These are phyloP conservation scores for Cathartes aura DNA, from an alignment of 2,113 vertebrate genomes.

Conservation along the genomic window DNA sequence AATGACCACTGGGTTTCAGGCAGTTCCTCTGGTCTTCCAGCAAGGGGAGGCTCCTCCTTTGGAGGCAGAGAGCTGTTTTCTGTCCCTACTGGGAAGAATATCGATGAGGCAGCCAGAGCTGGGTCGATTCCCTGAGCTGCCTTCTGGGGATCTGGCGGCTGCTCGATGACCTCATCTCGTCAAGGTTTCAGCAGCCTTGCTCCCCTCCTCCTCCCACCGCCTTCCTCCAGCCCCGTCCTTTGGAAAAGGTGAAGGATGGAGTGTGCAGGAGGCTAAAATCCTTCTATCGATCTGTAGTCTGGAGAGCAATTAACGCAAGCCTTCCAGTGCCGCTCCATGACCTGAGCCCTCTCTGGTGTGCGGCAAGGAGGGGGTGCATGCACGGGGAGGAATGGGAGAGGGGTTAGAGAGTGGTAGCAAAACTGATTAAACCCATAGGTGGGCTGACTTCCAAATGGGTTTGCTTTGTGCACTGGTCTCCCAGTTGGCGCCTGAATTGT, in stretches of 20 bases:
- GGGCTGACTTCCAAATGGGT: neutral
- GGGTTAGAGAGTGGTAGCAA: neutral
- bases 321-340: neutral
- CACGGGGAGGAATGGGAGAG: neutral
- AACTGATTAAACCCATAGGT: neutral
- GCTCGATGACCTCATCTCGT: conserved; percentile 59
- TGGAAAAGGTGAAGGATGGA: conserved; percentile 68
- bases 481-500: neutral
- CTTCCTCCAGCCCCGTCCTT: conserved; percentile 16
- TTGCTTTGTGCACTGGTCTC: neutral
- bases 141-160: conserved; percentile 37
- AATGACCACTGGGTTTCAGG: neutral
- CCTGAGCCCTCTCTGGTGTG: neutral
- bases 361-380: neutral
- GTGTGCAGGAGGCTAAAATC: conserved; percentile 71
- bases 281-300: conserved; percentile 60
- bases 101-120: neutral
- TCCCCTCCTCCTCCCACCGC: neutral
- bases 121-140: conserved; percentile 50
- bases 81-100: neutral
- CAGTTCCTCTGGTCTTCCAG: neutral
- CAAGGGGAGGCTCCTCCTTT: neutral
- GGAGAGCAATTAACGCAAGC: conserved; percentile 66
- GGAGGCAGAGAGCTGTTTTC: neutral
- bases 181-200: conserved; percentile 39